Evolutionary conservation across 1,140 invertebrate species (phyloP), one percentile per base, ranked within the genome.

Genomic region (Popillia japonica): DNA sequence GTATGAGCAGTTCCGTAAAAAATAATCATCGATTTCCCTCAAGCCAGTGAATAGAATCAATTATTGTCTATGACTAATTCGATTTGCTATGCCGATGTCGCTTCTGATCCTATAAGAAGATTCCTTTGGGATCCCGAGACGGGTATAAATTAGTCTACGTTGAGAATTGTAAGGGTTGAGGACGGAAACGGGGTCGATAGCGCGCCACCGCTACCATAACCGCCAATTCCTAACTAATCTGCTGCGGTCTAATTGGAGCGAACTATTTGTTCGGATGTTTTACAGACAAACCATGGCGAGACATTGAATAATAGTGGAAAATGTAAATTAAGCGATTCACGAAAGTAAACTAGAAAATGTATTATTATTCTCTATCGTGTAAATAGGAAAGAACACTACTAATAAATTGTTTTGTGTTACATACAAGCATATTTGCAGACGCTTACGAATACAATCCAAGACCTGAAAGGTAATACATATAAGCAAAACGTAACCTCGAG

Each of bases 1-100:
- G n/a, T n/a, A n/a, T n/a, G n/a, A n/a, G n/a, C n/a, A n/a, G 27
- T 34, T 34, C 4, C 1, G 17, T n/a, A 55, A 55, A 55, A 55
- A 55, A 17, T 55, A 55, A 55, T 55, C 48, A 55, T 17, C 0
- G 14, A 17, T n/a, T 55, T 6, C 6, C 14, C 17, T 17, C 1
- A 55, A 55, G 14, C 10, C n/a, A n/a, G 48, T 55, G 48, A 55
- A 55, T 14, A 17, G 48, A 55, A 55, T 55, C 48, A 55, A 55
- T 55, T 55, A 55, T n/a, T 55, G 48, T 55, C 48, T 55, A 55
- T 55, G 48, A 55, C 48, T 55, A 55, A 55, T 55, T 55, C 48
- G 48, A 55, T 55, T 55, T 17, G 48, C 48, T 55, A 55, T 14
- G 48, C 17, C 48, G 48, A 55, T 14, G 48, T 55, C 48, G 48